Base-by-base conservation (phyloP, 2,113 vertebrate genomes). In the Scopus umbretta region DNA sequence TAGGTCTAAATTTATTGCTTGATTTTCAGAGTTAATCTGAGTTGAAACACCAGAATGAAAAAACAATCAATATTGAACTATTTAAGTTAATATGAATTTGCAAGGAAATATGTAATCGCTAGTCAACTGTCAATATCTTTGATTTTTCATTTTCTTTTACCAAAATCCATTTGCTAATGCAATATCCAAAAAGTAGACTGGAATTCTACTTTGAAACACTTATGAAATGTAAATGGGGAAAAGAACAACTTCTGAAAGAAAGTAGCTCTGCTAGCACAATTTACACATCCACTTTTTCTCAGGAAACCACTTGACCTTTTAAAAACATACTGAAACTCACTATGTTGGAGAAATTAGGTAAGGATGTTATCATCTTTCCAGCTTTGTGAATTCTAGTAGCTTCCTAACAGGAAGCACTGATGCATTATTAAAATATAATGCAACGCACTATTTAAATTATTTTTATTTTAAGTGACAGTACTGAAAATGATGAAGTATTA, bases 271-370 rank as follows among this genome's bases (percentile, higher is more conserved):
- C 80, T 94, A 81, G 80, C 71, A 94, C 85, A 89, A 96, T 95
- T 96, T 96, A 76, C 56, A 94, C 50, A 86, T 88, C 70, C 70
- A 91, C 45, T 96, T 95, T 97, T 87, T 94, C 96, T 97, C 82
- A 85, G 74, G 75, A 87, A 97, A 95, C 26, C 66, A 93, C 92
- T 93, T 96, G 90, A 97, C 70, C 89, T 96, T 97, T 97, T 81
- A 87, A 96, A 91, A 85, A 88, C 55, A 83, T 63, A 93, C 75
- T 80, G 42, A 93, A 91, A 93, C 15, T 72, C 72, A 83, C 85
- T 83, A 92, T n/a, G 27, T 63, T 95, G 93, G 90, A 70, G 86
- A 68, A 96, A 87, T 80, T 78, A 87, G 59, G 17, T 83, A 78
- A 86, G 45, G 84, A 72, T 78, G 87, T 84, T 95, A 92, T 43